Percentiles rank a stretch among this genome's conserved stretches.
phyloP scores from a whole-genome alignment of 2,888 invertebrate genomes.

The Agrypnus murinus region DNA sequence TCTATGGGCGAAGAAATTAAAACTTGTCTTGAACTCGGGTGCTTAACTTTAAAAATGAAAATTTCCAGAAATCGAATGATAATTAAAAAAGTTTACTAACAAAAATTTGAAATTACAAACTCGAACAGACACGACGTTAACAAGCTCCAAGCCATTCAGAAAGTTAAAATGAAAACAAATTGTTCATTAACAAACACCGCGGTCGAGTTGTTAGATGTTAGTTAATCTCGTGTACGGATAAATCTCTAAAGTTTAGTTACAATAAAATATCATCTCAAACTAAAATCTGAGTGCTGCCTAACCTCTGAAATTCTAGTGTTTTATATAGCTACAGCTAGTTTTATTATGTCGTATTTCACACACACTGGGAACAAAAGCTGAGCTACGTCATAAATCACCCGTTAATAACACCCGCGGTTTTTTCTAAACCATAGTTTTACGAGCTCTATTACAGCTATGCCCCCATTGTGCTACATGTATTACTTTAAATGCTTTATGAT shows the following conservation, averaged over 20 bases:
- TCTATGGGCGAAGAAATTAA: too few relatives aligned
- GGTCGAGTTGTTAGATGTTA: conserved; percentile 15
- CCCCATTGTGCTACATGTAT: conserved; percentile 25
- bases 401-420: conserved; percentile 15
- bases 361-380: conserved; percentile 24
- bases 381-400: conserved; percentile 27
- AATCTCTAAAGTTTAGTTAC: conserved; percentile 9
- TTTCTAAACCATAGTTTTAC: conserved; percentile 28
- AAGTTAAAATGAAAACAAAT: conserved; percentile 29
- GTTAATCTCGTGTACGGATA: conserved; percentile 8
- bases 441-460: conserved; percentile 22
- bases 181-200: conserved; percentile 18
- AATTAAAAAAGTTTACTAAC: neutral
- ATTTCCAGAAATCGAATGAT: too few relatives aligned
- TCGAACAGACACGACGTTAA: conserved; percentile 13
- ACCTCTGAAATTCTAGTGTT: conserved; percentile 1
- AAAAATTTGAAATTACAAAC: conserved; percentile 7
- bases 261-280: conserved; percentile 25
- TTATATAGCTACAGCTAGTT: conserved; percentile 23
- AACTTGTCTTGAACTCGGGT: too few relatives aligned
- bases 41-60: too few relatives aligned
- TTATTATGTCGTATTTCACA: conserved; percentile 27
- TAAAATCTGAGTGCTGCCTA: conserved; percentile 3
- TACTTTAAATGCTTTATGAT: conserved; percentile 35
- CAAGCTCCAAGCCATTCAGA: conserved; percentile 2